Evolutionary conservation across 2,888 invertebrate species (phyloP), one percentile per base, ranked within the genome.

Genomic region (Caenorhabditis sinica): DNA sequence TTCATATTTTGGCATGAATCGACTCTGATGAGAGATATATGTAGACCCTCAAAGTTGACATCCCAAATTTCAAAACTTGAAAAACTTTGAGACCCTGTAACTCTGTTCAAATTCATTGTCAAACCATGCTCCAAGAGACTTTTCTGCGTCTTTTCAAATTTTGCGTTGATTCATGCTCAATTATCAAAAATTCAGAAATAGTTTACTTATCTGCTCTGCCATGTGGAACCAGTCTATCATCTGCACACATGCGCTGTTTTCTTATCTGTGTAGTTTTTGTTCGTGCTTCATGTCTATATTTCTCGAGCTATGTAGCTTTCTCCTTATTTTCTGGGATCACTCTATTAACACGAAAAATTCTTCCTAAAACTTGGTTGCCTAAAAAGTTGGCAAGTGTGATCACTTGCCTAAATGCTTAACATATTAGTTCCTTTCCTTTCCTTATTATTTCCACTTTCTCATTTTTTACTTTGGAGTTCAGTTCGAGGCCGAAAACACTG

Each of bases 401-500:
- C 9, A n/a, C 1, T n/a, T 6, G 20, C 49, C 25, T 25, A 45
- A 49, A 30, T 13, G 68, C 51, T 68, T 66, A 66, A 66, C 66
- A 49, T 25, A 51, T 72, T 40, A 72, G 43, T 65, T 80, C 4
- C 17, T 33, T 13, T 53, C 28, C 23, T 83, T 61, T 81, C 56
- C 28, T 43, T 40, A 43, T 65, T 75, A 65, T 74, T 51, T 65
- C 25, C n/a, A 61, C 60, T 74, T 73, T 63, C 43, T 30, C 43
- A 30, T 30, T 68, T 51, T 71, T 71, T 56, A 40, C 25, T 36
- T 75, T 58, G 45, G 81, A 68, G 71, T 82, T 82, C 61, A 82
- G 82, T 82, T 74, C 74, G 82, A 45, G 71, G 75, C 74, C 69
- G 82, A 65, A 82, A 65, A 53, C 82, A 82, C 56, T 82, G 51